These are phyloP conservation scores for Polymixis lichenea DNA, from an alignment of 2,888 invertebrate species.

Conservation along the genomic window DNA sequence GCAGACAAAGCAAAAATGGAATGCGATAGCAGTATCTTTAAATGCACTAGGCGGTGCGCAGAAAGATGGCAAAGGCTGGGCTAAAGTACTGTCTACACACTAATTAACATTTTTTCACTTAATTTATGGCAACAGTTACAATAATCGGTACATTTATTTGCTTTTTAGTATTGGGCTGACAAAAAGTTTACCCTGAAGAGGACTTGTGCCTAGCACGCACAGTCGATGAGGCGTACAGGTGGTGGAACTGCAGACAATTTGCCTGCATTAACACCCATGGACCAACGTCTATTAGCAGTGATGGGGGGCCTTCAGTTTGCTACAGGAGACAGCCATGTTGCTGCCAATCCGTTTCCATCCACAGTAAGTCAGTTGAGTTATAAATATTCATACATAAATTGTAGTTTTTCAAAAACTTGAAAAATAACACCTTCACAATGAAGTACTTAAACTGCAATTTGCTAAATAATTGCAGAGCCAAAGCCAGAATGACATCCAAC, in stretches of 20 bases:
- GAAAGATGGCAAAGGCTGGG: constrained; percentile 11
- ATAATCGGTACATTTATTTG: background rate
- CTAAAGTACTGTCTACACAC: background rate
- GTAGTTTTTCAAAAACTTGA: background rate
- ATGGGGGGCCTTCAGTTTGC: no score
- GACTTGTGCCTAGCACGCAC: background rate
- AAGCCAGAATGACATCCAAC: background rate
- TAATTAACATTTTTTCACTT: background rate
- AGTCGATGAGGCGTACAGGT: background rate
- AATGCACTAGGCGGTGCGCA: constrained; percentile 3
- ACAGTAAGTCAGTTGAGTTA: no score
- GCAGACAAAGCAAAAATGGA: background rate
- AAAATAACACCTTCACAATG: no score
- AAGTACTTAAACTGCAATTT: background rate
- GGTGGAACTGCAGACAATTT: background rate
- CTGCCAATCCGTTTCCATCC: constrained; percentile 9
- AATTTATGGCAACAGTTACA: background rate
- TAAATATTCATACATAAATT: no score
- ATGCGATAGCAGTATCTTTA: background rate
- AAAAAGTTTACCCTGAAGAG: background rate
- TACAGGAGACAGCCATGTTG: constrained; percentile 14
- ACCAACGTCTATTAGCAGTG: background rate
- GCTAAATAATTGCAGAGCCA: background rate
- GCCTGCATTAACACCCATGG: constrained; percentile 3
- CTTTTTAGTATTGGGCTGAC: background rate